Evolutionary conservation across 1,140 invertebrate species (phyloP).

Genomic region (Pseudomyrmex pallidus): DNA sequence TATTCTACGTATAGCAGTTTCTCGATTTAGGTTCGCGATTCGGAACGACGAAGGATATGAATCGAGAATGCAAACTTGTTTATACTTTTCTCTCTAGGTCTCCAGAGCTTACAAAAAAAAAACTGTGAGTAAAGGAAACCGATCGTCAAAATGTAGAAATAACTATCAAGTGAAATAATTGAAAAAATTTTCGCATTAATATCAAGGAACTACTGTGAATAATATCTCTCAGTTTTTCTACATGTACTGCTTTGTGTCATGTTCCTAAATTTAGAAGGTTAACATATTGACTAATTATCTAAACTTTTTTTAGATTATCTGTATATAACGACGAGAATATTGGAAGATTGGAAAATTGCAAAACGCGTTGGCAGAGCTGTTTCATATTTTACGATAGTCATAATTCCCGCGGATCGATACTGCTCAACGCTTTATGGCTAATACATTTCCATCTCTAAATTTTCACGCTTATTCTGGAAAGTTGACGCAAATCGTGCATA

Average conservation of each 20-base stretch:
- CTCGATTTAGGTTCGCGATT: too few relatives aligned
- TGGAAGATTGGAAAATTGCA: neutral
- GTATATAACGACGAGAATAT: neutral
- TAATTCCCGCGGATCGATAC: conserved; percentile 52
- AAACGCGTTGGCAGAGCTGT: conserved; percentile 6
- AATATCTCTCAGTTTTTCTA: neutral
- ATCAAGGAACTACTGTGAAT: too few relatives aligned
- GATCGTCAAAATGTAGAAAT: too few relatives aligned
- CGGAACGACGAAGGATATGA: too few relatives aligned
- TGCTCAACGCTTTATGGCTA: conserved; percentile 43
- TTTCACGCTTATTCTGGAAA: conserved; percentile 50
- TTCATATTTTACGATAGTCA: conserved; percentile 52
- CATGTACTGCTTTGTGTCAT: neutral
- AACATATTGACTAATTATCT: neutral
- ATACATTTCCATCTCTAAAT: conserved; percentile 59
- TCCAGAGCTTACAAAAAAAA: too few relatives aligned
- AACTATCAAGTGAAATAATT: too few relatives aligned
- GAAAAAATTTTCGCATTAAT: too few relatives aligned
- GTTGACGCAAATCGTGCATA: conserved; percentile 58
- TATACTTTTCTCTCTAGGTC: too few relatives aligned
- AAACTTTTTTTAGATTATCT: conserved; percentile 8
- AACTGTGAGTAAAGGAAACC: too few relatives aligned
- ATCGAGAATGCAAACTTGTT: too few relatives aligned
- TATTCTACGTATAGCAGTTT: neutral
- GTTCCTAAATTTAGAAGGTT: neutral